These are phyloP conservation scores for Dascillus cervinus DNA, from an alignment of 2,888 invertebrate species.

Conservation along the genomic window DNA sequence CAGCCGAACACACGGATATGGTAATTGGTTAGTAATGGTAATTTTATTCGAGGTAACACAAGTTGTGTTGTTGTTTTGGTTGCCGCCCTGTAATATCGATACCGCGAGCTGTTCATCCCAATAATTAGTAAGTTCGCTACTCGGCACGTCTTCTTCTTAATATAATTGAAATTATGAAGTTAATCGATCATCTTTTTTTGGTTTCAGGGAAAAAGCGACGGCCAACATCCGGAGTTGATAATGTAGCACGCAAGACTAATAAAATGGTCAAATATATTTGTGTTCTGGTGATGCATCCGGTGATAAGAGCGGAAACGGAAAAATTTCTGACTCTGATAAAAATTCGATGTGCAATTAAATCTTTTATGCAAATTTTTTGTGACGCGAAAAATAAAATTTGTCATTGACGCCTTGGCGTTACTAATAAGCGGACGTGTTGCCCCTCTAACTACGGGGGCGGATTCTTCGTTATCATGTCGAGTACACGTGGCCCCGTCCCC, in stretches of 20 bases:
- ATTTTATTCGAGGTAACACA: conserved; percentile 32
- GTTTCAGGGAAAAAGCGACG: too few relatives aligned
- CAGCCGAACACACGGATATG: conserved; percentile 25
- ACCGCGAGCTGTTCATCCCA: conserved; percentile 28
- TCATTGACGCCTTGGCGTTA: conserved; percentile 9
- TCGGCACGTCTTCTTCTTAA: conserved; percentile 19
- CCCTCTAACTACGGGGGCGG: conserved; percentile 14
- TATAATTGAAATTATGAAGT: too few relatives aligned
- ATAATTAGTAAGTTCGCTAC: conserved; percentile 28
- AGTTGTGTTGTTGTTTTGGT: conserved; percentile 29
- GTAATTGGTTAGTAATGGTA: conserved; percentile 35
- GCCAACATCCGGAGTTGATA: too few relatives aligned
- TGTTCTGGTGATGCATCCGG: too few relatives aligned
- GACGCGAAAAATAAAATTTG: conserved; percentile 15
- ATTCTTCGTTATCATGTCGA: conserved; percentile 17
- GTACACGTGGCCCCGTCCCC: conserved; percentile 16
- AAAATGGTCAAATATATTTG: too few relatives aligned
- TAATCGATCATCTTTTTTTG: too few relatives aligned
- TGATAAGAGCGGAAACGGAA: too few relatives aligned
- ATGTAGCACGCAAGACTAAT: too few relatives aligned
- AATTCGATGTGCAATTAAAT: too few relatives aligned
- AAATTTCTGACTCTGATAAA: too few relatives aligned
- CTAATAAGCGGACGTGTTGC: conserved; percentile 16
- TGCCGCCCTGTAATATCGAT: conserved; percentile 39
- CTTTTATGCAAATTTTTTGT: too few relatives aligned